phyloP scores from a whole-genome alignment of 2,797 vertebrate genomes.

The Phoeniculus purpureus region DNA sequence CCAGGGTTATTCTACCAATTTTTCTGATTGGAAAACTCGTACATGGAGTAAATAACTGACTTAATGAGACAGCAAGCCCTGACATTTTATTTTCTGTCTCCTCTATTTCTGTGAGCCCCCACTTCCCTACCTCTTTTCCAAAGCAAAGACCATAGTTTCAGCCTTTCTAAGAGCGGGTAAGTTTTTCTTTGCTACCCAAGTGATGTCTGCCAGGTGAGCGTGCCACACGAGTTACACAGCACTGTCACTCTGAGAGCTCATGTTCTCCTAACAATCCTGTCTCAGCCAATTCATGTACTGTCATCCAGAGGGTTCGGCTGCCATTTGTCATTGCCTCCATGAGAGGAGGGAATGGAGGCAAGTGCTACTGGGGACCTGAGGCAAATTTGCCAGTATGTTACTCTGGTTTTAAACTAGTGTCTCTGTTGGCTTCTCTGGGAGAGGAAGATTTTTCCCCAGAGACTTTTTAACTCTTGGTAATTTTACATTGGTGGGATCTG shows the following conservation, averaged over 20 bases:
- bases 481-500: neutral
- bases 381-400: neutral
- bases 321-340: neutral
- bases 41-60: neutral
- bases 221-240: neutral
- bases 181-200: neutral
- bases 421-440: neutral
- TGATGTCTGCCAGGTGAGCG: neutral
- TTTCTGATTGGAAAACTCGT: neutral
- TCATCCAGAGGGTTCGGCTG: neutral
- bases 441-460: neutral
- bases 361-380: neutral
- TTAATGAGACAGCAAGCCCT: neutral
- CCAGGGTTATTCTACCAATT: neutral
- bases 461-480: neutral
- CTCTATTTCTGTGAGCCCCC: neutral
- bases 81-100: neutral
- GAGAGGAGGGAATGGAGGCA: neutral
- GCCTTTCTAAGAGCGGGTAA: neutral
- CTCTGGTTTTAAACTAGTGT: neutral
- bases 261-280: neutral
- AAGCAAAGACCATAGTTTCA: neutral
- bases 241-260: neutral
- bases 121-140: neutral
- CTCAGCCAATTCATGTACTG: neutral